These are phyloP conservation scores for Catalaphyllia jardinei DNA, from an alignment of 64 coral and sea anemone genomes.

Conservation along the genomic window DNA sequence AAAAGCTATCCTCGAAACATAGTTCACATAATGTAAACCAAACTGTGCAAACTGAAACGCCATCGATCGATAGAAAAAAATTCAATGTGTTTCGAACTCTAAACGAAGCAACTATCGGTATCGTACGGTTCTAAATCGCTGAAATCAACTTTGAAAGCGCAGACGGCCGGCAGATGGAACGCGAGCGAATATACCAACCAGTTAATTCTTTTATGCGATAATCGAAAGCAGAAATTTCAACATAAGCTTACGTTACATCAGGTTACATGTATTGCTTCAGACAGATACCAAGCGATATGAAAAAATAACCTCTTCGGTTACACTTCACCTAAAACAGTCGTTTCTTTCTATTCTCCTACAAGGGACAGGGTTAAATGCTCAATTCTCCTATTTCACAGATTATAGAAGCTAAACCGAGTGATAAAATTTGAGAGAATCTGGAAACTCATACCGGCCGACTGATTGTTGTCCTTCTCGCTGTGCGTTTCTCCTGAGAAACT, in stretches of 20 bases:
- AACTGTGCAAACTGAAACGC: too few species aligned
- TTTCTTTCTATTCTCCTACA: background rate
- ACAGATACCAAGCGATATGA: background rate
- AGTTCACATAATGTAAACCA: too few species aligned
- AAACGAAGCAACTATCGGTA: too few species aligned
- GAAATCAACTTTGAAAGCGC: background rate
- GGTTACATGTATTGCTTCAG: background rate
- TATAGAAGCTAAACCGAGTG: constrained; percentile 25
- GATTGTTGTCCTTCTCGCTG: background rate
- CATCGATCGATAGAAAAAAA: too few species aligned
- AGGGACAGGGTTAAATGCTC: constrained; percentile 45
- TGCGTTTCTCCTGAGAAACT: constrained; percentile 35
- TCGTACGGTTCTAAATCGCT: too few species aligned
- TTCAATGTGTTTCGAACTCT: too few species aligned
- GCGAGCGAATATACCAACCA: background rate
- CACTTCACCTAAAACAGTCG: background rate
- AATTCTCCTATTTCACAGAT: constrained; percentile 81
- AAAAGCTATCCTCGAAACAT: too few species aligned
- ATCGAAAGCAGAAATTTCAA: background rate
- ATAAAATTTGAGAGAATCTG: constrained; percentile 96
- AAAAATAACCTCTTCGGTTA: background rate
- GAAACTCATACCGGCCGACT: constrained; percentile 78
- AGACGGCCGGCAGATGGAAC: background rate
- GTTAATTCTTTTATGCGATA: background rate
- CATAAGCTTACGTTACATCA: too few species aligned